phyloP scores from a whole-genome alignment of 2,797 vertebrate species.

The Pseudomugil gertrudae region DNA sequence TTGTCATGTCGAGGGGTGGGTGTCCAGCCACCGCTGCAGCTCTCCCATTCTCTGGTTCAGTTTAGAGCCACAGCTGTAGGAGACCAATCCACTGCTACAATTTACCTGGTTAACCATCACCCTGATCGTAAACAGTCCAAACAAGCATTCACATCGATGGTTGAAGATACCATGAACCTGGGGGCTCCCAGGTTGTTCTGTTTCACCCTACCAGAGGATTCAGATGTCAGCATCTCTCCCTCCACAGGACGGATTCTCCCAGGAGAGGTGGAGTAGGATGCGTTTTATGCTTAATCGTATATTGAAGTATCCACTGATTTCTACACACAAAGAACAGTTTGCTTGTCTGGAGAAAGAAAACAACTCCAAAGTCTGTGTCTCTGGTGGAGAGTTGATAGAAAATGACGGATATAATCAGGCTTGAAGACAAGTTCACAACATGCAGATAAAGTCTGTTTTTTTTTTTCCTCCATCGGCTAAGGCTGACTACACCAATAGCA shows the following conservation, averaged over 20 bases:
- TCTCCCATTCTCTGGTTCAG: constrained; percentile 88
- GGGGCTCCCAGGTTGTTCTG: constrained; percentile 84
- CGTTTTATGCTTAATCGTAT: constrained; percentile 7
- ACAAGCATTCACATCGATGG: constrained; percentile 58
- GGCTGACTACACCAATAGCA: background rate
- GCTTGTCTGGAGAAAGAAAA: background rate
- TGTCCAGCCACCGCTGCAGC: constrained; percentile 86
- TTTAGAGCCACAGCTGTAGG: constrained; percentile 88
- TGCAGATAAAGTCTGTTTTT: background rate
- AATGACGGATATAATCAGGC: background rate
- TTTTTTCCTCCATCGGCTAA: background rate
- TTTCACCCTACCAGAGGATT: constrained; percentile 80
- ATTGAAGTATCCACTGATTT: background rate
- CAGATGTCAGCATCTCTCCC: constrained; percentile 85
- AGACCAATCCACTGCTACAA: constrained; percentile 75
- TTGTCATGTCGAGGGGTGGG: constrained; percentile 86
- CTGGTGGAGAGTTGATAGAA: background rate
- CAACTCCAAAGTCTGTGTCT: background rate
- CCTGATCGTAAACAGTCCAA: constrained; percentile 62
- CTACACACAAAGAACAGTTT: background rate
- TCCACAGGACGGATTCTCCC: constrained; percentile 85
- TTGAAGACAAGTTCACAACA: background rate
- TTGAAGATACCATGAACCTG: constrained; percentile 44
- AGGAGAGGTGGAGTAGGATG: constrained; percentile 83
- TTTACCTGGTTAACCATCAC: constrained; percentile 82